A percentile compares a stretch with the other conserved stretches of the same genome.
phyloP scores from a whole-genome alignment of 2,113 vertebrate species.

The Oenanthe oenanthe region DNA sequence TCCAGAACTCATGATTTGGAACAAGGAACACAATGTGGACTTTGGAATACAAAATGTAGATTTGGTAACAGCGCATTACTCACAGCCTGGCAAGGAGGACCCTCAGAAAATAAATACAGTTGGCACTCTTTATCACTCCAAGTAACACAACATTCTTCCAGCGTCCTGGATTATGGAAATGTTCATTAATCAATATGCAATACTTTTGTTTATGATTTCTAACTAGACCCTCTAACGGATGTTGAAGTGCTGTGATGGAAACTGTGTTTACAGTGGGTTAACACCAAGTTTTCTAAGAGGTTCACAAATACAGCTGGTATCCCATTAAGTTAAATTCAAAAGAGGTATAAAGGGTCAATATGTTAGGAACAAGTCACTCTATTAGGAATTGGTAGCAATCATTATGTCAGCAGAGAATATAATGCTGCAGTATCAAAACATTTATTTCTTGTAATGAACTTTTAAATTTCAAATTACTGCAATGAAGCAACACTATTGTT shows the following conservation, averaged over 20 bases:
- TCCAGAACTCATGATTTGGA: constrained; percentile 60
- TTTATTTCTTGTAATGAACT: not conserved
- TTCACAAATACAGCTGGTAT: not conserved
- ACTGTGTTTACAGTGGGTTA: not conserved
- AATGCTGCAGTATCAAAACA: not conserved
- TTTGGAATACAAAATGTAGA: constrained; percentile 64
- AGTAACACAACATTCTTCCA: constrained; percentile 38
- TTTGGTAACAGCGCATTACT: not conserved
- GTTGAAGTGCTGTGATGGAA: not conserved
- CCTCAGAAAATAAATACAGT: constrained; percentile 58
- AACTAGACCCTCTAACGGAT: constrained; percentile 17
- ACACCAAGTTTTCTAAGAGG: not conserved
- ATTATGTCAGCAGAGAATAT: not conserved
- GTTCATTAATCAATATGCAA: constrained; percentile 17
- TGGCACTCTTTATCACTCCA: constrained; percentile 58
- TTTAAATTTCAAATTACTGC: not conserved
- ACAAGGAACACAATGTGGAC: constrained; percentile 30
- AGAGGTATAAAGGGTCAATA: not conserved
- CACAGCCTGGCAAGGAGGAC: constrained; percentile 12
- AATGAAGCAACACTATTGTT: not conserved
- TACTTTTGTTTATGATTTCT: constrained; percentile 37
- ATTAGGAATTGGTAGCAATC: not conserved
- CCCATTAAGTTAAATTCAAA: not conserved
- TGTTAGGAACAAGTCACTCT: not conserved
- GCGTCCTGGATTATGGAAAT: constrained; percentile 16